A percentile compares a stretch with the other conserved stretches of the same genome.
Conservation (phyloP, 2,797 vertebrate species). For the Anguilla marmorata region DNA sequence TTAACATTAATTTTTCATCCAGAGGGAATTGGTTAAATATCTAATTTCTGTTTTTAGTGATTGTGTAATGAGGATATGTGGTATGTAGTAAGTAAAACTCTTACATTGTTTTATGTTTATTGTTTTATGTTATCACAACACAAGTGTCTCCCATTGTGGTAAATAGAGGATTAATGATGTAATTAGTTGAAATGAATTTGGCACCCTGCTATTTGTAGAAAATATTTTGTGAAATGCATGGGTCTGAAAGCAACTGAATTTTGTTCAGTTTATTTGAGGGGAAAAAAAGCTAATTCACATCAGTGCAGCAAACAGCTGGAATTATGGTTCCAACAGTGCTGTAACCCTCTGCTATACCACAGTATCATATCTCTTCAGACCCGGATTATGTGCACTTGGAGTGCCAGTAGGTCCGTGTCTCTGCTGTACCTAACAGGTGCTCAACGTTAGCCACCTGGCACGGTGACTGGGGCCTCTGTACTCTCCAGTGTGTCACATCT, state of each 20-base stretch:
- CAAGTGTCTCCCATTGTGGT: not conserved
- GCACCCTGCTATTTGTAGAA: not conserved
- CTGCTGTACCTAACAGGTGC: not conserved
- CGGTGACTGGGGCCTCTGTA: not conserved
- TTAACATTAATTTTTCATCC: slow-evolving; percentile 2
- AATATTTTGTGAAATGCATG: not conserved
- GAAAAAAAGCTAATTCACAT: not conserved
- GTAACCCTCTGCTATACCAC: not conserved
- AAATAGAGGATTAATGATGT: not conserved
- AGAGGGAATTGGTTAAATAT: slow-evolving; percentile 2
- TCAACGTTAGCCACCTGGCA: not conserved
- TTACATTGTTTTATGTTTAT: not conserved
- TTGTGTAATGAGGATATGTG: not conserved
- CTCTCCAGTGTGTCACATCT: not conserved
- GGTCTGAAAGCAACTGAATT: not conserved
- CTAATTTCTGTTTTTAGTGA: not conserved
- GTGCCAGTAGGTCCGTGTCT: not conserved
- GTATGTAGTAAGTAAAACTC: not conserved
- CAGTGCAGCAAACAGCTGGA: not conserved
- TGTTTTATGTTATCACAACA: not conserved
- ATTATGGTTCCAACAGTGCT: not conserved
- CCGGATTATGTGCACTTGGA: not conserved
- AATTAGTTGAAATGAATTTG: slow-evolving; percentile 18
- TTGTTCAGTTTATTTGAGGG: not conserved
- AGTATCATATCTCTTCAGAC: not conserved